phyloP scores from a whole-genome alignment of 2,888 invertebrate genomes.

The Plemyria rubiginata region DNA sequence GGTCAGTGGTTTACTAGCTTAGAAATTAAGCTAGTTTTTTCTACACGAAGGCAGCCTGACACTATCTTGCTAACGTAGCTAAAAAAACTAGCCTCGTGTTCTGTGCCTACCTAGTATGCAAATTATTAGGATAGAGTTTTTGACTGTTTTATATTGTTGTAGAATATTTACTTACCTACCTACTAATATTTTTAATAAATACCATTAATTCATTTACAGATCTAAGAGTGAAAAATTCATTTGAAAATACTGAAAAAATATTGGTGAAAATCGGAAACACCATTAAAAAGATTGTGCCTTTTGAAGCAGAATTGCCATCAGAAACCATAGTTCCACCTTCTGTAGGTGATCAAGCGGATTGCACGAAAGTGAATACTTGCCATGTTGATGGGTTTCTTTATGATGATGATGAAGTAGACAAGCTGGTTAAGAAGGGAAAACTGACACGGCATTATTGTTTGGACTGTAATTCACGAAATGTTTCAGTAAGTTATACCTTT shows the following conservation, averaged over 20 bases:
- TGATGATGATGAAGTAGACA: slow-evolving; percentile 86
- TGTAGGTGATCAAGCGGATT: slow-evolving; percentile 81
- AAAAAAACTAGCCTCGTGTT: too few species aligned
- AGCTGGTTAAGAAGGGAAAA: slow-evolving; percentile 64
- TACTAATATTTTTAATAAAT: background rate
- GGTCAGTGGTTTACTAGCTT: too few species aligned
- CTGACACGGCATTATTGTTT: slow-evolving; percentile 67
- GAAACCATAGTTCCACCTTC: slow-evolving; percentile 72
- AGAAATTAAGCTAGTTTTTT: too few species aligned
- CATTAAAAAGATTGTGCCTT: slow-evolving; percentile 69
- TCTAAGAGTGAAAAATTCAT: slow-evolving; percentile 57
- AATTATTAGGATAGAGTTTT: too few species aligned
- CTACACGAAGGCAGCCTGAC: too few species aligned
- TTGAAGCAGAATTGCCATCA: slow-evolving; percentile 69
- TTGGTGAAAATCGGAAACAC: slow-evolving; percentile 65
- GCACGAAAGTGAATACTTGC: slow-evolving; percentile 78
- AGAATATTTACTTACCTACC: background rate
- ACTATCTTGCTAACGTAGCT: too few species aligned
- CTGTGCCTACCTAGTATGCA: too few species aligned
- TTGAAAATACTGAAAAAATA: slow-evolving; percentile 58
- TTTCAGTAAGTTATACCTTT: slow-evolving; percentile 58
- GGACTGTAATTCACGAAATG: slow-evolving; percentile 70
- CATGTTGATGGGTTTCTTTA: slow-evolving; percentile 90
- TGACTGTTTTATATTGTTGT: too few species aligned
- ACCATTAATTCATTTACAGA: slow-evolving; percentile 50